These are phyloP conservation scores for Anguilla marmorata DNA, from an alignment of 2,797 vertebrate genomes.

Conservation along the genomic window DNA sequence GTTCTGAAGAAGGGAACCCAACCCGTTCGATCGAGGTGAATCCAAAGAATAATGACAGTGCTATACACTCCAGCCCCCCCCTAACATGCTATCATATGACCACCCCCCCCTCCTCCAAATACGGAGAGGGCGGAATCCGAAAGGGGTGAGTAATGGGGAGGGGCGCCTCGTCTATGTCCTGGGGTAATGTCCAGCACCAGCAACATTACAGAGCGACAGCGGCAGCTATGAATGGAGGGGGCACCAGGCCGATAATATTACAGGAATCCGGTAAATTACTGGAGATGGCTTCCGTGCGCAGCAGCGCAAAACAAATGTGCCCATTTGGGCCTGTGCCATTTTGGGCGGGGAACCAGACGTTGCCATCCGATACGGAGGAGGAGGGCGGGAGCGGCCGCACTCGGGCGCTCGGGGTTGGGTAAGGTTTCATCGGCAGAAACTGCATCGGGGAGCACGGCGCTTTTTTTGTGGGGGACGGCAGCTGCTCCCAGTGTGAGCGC, in stretches of 20 bases:
- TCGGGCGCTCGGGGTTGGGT: background rate
- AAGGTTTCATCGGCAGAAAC: conserved; percentile 18
- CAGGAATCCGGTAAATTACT: conserved; percentile 29
- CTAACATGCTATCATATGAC: conserved; percentile 34
- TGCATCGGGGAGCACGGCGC: background rate
- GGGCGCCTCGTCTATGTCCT: background rate
- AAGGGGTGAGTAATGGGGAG: conserved; percentile 11
- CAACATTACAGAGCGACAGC: background rate
- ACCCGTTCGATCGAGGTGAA: background rate
- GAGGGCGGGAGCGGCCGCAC: background rate
- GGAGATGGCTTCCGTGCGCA: conserved; percentile 1
- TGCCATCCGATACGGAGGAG: background rate
- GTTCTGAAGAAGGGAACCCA: background rate
- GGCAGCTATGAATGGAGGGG: background rate
- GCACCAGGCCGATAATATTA: conserved; percentile 27
- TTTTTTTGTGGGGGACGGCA: background rate
- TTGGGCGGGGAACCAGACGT: background rate
- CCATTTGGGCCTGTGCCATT: conserved; percentile 2
- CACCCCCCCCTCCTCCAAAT: background rate
- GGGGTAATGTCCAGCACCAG: background rate
- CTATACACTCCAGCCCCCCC: conserved; percentile 15
- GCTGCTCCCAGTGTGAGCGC: background rate
- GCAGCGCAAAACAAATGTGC: conserved; percentile 25
- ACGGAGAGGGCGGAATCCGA: conserved; percentile 7
- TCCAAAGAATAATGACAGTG: conserved; percentile 4